Evolutionary conservation across 2,113 vertebrate genomes (phyloP).

Genomic region (Nothobranchius kuhntae): DNA sequence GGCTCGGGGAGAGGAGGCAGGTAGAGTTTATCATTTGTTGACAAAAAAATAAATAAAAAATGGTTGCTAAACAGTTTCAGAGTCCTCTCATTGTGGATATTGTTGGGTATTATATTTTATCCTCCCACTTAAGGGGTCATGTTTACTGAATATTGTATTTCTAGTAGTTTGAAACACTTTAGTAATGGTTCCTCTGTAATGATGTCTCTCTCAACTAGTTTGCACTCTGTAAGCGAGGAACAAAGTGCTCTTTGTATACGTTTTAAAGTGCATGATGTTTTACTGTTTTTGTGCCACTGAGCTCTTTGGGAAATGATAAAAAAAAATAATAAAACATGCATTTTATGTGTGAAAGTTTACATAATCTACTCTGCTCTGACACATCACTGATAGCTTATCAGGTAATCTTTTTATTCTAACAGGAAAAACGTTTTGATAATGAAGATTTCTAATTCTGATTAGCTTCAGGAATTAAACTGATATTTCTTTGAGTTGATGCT

Average conservation of each 20-base stretch:
- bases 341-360: conserved; percentile 48
- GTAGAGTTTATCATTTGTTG: conserved; percentile 15
- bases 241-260: conserved; percentile 67
- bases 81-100: conserved; percentile 68
- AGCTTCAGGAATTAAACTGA: conserved; percentile 1
- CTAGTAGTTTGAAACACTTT: conserved; percentile 44
- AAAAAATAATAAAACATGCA: background rate
- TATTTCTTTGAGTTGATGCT: conserved; percentile 4
- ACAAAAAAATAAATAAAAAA: conserved; percentile 23
- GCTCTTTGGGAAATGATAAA: conserved; percentile 38
- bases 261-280: conserved; percentile 71
- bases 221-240: conserved; percentile 74
- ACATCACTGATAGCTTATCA: conserved; percentile 12
- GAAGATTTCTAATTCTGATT: conserved; percentile 25
- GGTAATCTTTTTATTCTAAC: conserved; percentile 11
- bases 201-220: conserved; percentile 64
- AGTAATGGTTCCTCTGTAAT: conserved; percentile 53
- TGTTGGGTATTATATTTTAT: conserved; percentile 74
- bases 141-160: conserved; percentile 70
- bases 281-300: conserved; percentile 44
- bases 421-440: conserved; percentile 44
- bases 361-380: conserved; percentile 11
- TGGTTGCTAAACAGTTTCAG: conserved; percentile 9
- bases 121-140: conserved; percentile 71
- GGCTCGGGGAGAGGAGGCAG: background rate